These are phyloP conservation scores for Platygyra sinensis DNA, from an alignment of 64 coral and sea anemone species.

Conservation along the genomic window DNA sequence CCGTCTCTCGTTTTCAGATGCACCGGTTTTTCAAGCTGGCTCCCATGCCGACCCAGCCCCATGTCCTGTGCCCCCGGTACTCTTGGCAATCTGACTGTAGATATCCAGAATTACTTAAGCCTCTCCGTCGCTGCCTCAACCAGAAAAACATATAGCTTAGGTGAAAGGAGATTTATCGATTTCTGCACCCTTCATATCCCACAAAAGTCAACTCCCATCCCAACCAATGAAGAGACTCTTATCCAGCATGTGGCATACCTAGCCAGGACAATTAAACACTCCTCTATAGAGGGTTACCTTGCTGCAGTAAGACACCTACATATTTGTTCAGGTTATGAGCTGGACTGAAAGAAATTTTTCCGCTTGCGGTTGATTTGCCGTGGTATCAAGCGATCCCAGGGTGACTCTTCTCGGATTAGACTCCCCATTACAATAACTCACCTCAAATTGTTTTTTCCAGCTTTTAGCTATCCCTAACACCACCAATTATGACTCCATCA, in stretches of 20 bases:
- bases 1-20: slow-evolving; percentile 29
- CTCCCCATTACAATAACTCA: slow-evolving; percentile 31
- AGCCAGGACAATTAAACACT: slow-evolving; percentile 32
- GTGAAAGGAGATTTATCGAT: slow-evolving; percentile 32
- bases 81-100: slow-evolving; percentile 25
- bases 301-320: slow-evolving; percentile 49
- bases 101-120: slow-evolving; percentile 25
- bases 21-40: not conserved
- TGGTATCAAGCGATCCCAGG: slow-evolving; percentile 37
- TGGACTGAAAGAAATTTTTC: slow-evolving; percentile 36
- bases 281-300: slow-evolving; percentile 30
- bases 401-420: not conserved
- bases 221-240: slow-evolving; percentile 24
- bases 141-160: slow-evolving; percentile 30
- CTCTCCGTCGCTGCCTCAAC: slow-evolving; percentile 20
- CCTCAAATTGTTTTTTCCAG: slow-evolving; percentile 21
- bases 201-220: not conserved
- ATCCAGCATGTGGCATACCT: slow-evolving; percentile 48
- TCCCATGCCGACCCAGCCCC: slow-evolving; percentile 3
- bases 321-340: slow-evolving; percentile 7
- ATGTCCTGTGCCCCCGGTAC: slow-evolving; percentile 27
- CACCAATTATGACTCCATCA: not conserved
- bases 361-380: slow-evolving; percentile 18
- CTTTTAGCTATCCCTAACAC: slow-evolving; percentile 11
- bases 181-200: slow-evolving; percentile 15